Percentiles rank a stretch among this genome's conserved stretches.
Conservation (phyloP, 2,888 invertebrate genomes). For the Xestia ashworthii region DNA sequence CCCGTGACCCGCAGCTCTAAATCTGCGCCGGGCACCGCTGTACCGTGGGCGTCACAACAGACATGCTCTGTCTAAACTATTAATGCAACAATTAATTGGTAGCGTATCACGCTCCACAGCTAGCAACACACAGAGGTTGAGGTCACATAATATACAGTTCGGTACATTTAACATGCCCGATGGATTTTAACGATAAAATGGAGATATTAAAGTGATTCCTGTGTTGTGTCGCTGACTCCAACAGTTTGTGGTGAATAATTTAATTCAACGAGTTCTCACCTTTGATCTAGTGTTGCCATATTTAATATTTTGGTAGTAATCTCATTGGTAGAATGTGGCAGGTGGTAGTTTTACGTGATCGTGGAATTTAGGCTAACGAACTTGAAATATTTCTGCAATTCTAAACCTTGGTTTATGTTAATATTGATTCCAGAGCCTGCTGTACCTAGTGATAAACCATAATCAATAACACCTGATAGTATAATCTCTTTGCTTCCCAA, state of each 20-base stretch:
- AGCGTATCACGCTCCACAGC: constrained; percentile 48
- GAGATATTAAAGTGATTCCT: constrained; percentile 61
- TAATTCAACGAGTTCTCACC: constrained; percentile 51
- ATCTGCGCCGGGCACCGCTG: constrained; percentile 38
- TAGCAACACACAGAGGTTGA: constrained; percentile 36
- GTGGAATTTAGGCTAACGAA: constrained; percentile 21
- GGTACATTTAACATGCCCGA: constrained; percentile 30
- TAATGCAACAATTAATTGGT: constrained; percentile 58
- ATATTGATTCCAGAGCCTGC: neutral
- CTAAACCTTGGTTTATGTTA: neutral
- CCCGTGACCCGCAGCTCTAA: constrained; percentile 52
- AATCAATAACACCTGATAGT: neutral
- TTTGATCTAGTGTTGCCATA: constrained; percentile 31
- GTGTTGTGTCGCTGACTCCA: constrained; percentile 12
- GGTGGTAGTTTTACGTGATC: neutral
- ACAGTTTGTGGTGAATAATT: constrained; percentile 52
- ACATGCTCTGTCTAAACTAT: constrained; percentile 51
- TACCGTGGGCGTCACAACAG: constrained; percentile 45
- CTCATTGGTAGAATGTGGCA: constrained; percentile 26
- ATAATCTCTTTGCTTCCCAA: neutral
- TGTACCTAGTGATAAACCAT: neutral
- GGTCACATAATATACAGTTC: constrained; percentile 47
- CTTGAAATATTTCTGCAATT: constrained; percentile 12
- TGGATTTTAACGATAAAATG: constrained; percentile 55
- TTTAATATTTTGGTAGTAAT: constrained; percentile 52